phyloP scores from a whole-genome alignment of 2,888 invertebrate species.

The Rhorus exstirpatorius region DNA sequence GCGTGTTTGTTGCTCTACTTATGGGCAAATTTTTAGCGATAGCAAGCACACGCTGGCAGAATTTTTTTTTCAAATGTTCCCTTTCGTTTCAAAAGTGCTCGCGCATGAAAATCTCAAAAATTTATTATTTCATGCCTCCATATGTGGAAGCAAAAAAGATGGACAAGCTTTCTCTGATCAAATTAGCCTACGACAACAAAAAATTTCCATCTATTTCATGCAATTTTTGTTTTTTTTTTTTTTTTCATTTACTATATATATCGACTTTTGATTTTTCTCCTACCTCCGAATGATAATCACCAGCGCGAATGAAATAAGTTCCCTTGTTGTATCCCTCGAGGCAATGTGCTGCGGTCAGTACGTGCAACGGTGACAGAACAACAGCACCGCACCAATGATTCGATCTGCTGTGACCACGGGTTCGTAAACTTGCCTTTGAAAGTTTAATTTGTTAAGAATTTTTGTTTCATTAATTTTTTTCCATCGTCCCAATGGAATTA shows the following conservation, averaged over 20 bases:
- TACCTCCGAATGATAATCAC: conserved; percentile 91
- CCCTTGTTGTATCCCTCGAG: conserved; percentile 90
- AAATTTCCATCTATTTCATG: too few relatives aligned
- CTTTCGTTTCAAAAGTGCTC: too few relatives aligned
- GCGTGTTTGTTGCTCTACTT: too few relatives aligned
- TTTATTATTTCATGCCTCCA: too few relatives aligned
- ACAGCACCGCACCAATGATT: conserved; percentile 93
- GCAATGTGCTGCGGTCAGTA: conserved; percentile 92
- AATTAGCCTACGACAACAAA: too few relatives aligned
- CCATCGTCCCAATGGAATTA: background rate
- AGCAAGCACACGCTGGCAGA: too few relatives aligned
- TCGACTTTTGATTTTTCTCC: too few relatives aligned
- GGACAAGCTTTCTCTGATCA: too few relatives aligned
- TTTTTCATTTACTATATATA: background rate
- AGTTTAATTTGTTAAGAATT: conserved; percentile 33
- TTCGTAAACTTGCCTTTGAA: conserved; percentile 88
- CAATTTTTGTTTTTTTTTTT: background rate
- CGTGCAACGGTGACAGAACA: conserved; percentile 89
- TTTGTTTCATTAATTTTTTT: conserved; percentile 8
- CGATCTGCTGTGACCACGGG: conserved; percentile 88
- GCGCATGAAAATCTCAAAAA: too few relatives aligned
- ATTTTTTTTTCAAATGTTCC: too few relatives aligned
- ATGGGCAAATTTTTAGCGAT: too few relatives aligned
- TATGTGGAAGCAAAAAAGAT: too few relatives aligned
- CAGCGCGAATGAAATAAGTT: conserved; percentile 90